Conservation (phyloP, 2,797 vertebrate species). For the Hapalemur alaotrensis region DNA sequence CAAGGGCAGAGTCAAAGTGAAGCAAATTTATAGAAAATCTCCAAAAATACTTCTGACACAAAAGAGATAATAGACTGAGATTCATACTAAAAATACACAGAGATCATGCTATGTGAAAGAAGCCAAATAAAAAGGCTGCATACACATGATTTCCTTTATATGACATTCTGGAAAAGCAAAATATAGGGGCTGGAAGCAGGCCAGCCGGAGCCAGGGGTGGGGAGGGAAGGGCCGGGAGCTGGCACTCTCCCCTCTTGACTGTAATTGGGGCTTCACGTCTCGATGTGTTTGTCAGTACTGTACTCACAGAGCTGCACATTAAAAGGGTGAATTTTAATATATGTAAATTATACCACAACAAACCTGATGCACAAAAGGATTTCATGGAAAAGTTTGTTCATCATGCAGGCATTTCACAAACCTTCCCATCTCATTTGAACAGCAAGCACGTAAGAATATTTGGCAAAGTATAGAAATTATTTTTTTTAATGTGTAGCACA, state of each 20-base stretch:
- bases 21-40: neutral
- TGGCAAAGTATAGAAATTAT: neutral
- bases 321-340: neutral
- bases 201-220: rapidly evolving
- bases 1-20: neutral
- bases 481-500: neutral
- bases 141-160: neutral
- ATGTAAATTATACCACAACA: neutral
- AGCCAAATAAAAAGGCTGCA: neutral
- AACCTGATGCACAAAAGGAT: neutral
- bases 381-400: neutral
- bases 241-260: no score
- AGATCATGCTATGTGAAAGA: neutral
- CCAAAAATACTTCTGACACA: neutral
- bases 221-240: neutral
- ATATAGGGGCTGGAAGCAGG: rapidly evolving
- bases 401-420: neutral
- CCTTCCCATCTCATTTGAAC: neutral
- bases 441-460: no score
- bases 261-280: neutral
- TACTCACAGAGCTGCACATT: neutral
- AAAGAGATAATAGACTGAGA: neutral
- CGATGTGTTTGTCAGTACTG: neutral
- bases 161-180: neutral
- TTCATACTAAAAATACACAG: neutral